A percentile compares a stretch with the other conserved stretches of the same genome.
Evolutionary conservation across 2,888 invertebrate species (phyloP).

Genomic region (Anarsia innoxiella): DNA sequence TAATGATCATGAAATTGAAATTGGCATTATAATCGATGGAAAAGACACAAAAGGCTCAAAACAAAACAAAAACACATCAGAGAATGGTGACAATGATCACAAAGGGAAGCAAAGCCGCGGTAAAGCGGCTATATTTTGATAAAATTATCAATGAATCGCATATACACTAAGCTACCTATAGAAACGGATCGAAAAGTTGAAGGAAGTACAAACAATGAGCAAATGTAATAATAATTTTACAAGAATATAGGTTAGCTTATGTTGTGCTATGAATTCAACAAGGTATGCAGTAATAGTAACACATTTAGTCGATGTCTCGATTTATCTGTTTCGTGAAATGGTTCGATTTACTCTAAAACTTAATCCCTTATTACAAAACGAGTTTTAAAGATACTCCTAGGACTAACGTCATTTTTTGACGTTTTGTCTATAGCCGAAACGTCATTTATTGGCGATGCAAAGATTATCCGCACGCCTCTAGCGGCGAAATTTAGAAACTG

Average conservation of each 20-base stretch:
- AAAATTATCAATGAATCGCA: conserved; percentile 48
- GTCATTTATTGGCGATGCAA: too few species aligned
- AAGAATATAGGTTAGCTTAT: conserved; percentile 49
- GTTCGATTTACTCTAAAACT: too few species aligned
- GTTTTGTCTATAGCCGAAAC: too few species aligned
- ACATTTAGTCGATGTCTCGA: conserved; percentile 74
- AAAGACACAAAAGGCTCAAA: neutral
- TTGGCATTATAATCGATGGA: too few species aligned
- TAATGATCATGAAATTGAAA: too few species aligned
- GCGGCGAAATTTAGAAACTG: too few species aligned
- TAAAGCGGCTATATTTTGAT: conserved; percentile 45
- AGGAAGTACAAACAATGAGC: conserved; percentile 69
- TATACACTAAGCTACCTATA: conserved; percentile 52
- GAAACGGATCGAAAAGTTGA: conserved; percentile 62
- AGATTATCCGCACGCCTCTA: too few species aligned
- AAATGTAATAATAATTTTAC: conserved; percentile 60
- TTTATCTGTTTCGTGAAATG: conserved; percentile 41
- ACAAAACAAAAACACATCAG: neutral
- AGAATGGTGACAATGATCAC: conserved; percentile 57
- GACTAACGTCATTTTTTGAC: too few species aligned
- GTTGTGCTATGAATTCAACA: conserved; percentile 39
- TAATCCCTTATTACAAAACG: too few species aligned
- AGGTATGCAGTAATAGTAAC: conserved; percentile 64
- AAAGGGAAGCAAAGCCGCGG: conserved; percentile 32
- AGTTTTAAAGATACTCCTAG: too few species aligned